Conservation (phyloP, 2,888 invertebrate species). For the Noctua janthe region DNA sequence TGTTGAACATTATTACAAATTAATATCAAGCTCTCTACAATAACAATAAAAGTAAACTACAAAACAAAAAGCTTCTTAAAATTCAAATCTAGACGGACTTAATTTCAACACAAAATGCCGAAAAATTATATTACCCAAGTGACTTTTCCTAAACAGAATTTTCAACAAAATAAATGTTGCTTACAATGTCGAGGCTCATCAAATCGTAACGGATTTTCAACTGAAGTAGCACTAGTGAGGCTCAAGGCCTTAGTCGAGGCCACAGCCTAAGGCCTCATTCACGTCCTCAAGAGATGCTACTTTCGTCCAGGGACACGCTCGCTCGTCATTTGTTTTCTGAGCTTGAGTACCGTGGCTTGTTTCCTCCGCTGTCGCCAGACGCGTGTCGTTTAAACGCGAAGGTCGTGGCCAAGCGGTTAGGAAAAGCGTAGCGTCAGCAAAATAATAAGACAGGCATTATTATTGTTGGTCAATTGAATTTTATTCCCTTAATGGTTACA, state of each 20-base stretch:
- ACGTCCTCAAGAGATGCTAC: conserved; percentile 3
- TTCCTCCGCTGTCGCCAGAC: not conserved
- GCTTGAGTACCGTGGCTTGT: not conserved
- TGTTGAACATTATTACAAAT: not conserved
- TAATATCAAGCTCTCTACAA: conserved; percentile 1
- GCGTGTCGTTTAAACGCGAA: not conserved
- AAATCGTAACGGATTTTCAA: conserved; percentile 52
- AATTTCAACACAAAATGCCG: conserved; percentile 29
- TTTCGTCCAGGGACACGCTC: not conserved
- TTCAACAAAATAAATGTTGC: conserved; percentile 40
- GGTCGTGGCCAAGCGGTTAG: not conserved
- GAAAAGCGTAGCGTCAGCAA: conserved; percentile 20
- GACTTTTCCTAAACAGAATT: conserved; percentile 29
- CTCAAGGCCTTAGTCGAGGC: conserved; percentile 25
- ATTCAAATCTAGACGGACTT: conserved; percentile 1
- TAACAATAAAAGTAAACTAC: not conserved
- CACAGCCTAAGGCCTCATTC: not conserved
- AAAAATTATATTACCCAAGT: conserved; percentile 34
- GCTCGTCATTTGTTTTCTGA: not conserved
- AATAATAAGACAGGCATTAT: conserved; percentile 45
- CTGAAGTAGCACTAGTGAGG: conserved; percentile 42
- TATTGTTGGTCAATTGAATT: conserved; percentile 53
- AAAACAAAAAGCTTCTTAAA: conserved; percentile 3
- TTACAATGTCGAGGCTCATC: conserved; percentile 47
- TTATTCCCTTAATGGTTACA: conserved; percentile 28